Percentiles rank a stretch among this genome's conserved stretches.
phyloP scores from a whole-genome alignment of 1,140 invertebrate species.

The Papilio helenus region DNA sequence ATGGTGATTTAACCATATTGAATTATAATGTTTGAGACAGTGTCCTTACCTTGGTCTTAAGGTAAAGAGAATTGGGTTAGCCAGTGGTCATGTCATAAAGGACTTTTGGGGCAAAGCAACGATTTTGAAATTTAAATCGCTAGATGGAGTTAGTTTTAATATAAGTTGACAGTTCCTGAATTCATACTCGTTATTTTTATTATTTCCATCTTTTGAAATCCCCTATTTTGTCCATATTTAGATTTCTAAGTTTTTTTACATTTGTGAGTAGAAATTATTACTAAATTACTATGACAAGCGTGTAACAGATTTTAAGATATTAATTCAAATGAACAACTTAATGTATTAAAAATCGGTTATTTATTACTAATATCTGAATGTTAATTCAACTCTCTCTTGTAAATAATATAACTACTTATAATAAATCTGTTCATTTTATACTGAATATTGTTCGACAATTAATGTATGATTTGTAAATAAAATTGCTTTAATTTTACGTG shows the following conservation, averaged over 20 bases:
- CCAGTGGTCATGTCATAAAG: too few species aligned
- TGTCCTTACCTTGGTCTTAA: too few species aligned
- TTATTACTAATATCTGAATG: background rate
- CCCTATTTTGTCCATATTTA: background rate
- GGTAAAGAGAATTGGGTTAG: too few species aligned
- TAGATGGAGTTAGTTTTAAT: background rate
- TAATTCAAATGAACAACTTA: background rate
- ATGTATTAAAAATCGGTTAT: background rate
- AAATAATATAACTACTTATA: background rate
- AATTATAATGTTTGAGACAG: too few species aligned
- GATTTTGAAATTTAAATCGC: background rate
- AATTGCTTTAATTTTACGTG: background rate
- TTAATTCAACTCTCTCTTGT: background rate
- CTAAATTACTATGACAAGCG: too few species aligned
- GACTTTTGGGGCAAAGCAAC: too few species aligned
- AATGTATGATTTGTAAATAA: conserved; percentile 9
- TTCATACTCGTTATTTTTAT: background rate
- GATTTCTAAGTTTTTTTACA: background rate
- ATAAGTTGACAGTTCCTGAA: background rate
- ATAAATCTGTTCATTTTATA: background rate
- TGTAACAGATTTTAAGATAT: background rate
- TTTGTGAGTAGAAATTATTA: background rate
- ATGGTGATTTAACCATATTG: background rate
- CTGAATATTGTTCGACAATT: background rate
- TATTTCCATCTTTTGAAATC: background rate